These are phyloP conservation scores for Trichomalopsis sarcophagae DNA, from an alignment of 1,140 invertebrate genomes.

Conservation along the genomic window DNA sequence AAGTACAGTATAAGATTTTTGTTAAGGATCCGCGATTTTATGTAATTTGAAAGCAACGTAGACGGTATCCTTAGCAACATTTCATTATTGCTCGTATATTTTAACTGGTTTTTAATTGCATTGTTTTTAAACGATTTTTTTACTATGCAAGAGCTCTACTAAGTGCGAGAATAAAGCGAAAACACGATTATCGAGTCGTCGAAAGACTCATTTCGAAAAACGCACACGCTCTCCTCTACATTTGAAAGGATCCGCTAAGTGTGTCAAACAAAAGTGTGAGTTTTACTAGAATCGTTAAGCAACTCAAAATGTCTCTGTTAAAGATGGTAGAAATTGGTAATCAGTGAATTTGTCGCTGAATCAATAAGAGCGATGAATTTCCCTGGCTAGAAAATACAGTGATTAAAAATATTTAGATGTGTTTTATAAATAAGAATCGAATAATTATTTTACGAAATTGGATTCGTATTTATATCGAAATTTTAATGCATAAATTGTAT, in stretches of 20 bases:
- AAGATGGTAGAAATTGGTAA: constrained; percentile 12
- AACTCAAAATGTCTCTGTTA: neutral
- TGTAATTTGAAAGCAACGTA: neutral
- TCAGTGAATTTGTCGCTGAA: neutral
- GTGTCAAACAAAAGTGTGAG: constrained; percentile 25
- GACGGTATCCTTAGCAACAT: constrained; percentile 16
- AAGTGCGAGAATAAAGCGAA: neutral
- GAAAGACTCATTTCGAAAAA: neutral
- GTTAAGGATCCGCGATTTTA: neutral
- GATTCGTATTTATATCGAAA: neutral
- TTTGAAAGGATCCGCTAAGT: neutral
- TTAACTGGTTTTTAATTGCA: neutral
- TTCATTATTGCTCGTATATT: neutral
- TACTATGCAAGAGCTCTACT: neutral
- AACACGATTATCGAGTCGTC: neutral
- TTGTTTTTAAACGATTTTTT: neutral
- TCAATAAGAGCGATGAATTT: neutral
- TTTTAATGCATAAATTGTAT: neutral
- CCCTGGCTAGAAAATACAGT: constrained; percentile 8
- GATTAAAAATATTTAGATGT: neutral
- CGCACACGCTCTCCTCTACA: constrained; percentile 21
- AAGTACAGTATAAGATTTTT: neutral
- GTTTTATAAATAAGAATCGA: neutral
- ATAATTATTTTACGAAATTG: neutral
- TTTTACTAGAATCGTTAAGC: constrained; percentile 18